These are phyloP conservation scores for Graphium colonna DNA, from an alignment of 2,888 invertebrate genomes.

Conservation along the genomic window DNA sequence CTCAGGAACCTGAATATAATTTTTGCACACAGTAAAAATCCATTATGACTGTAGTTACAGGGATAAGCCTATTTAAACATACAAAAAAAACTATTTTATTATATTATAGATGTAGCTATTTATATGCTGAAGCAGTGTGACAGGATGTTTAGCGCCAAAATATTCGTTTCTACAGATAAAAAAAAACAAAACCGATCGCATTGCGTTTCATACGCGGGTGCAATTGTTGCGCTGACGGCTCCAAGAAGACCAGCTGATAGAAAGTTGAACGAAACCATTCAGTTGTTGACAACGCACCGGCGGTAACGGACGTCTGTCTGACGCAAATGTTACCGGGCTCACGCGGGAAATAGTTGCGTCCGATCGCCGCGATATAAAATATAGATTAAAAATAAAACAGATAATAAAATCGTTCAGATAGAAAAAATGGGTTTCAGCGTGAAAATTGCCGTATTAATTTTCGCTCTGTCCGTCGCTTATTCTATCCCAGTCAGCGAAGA, in stretches of 20 bases:
- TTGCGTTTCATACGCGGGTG: constrained; percentile 3
- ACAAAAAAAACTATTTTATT: too few species aligned
- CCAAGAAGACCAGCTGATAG: constrained; percentile 52
- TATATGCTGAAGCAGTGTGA: too few species aligned
- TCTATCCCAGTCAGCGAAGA: constrained; percentile 60
- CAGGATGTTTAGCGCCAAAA: background rate
- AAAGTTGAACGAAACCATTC: constrained; percentile 61
- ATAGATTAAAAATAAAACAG: constrained; percentile 27
- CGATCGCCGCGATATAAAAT: constrained; percentile 36
- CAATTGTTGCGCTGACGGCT: constrained; percentile 54
- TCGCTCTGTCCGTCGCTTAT: constrained; percentile 56
- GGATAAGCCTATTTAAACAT: too few species aligned
- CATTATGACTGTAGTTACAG: too few species aligned
- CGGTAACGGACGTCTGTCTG: constrained; percentile 49
- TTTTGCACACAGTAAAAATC: too few species aligned
- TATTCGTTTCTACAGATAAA: background rate
- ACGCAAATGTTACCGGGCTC: constrained; percentile 71
- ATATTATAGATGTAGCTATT: too few species aligned
- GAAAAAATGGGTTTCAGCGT: constrained; percentile 71
- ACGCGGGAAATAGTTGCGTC: constrained; percentile 76
- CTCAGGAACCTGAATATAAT: too few species aligned
- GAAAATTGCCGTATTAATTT: constrained; percentile 60
- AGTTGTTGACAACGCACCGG: constrained; percentile 62
- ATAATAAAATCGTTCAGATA: constrained; percentile 38
- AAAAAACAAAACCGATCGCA: constrained; percentile 2